Evolutionary conservation across 2,888 invertebrate species (phyloP).

Genomic region (Lampropteryx suffumata): DNA sequence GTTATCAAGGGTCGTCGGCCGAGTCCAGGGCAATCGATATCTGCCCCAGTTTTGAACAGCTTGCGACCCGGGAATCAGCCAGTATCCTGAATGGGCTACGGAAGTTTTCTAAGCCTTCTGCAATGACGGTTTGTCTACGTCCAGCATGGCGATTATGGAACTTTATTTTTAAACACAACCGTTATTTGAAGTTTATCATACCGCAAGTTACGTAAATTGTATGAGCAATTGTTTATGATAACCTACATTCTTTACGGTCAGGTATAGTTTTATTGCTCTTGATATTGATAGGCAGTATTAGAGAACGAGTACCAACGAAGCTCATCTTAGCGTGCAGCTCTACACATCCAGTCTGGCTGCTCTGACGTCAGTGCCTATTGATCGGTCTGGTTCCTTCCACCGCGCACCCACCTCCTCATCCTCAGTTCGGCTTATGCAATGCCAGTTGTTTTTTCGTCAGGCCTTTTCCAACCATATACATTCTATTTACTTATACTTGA

Average conservation of each 20-base stretch:
- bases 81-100: constrained; percentile 29
- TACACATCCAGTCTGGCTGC: constrained; percentile 42
- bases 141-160: too few species aligned
- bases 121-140: background rate
- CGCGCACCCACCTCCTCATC: constrained; percentile 38
- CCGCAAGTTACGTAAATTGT: background rate
- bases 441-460: constrained; percentile 34
- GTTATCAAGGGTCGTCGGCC: constrained; percentile 25
- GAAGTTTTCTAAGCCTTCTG: constrained; percentile 18
- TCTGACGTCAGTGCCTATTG: constrained; percentile 71
- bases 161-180: too few species aligned
- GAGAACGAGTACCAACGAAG: background rate
- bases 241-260: background rate
- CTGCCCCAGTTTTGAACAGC: constrained; percentile 53
- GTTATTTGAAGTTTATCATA: constrained; percentile 2
- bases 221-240: background rate
- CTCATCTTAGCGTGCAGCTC: constrained; percentile 13
- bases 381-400: constrained; percentile 64
- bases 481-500: too few species aligned
- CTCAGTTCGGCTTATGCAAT: constrained; percentile 67
- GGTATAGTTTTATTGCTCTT: constrained; percentile 3
- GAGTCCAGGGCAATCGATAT: constrained; percentile 40
- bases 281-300: background rate
- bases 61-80: constrained; percentile 35
- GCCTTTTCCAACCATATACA: background rate